These are phyloP conservation scores for Leptonema lineaticorne DNA, from an alignment of 1,140 invertebrate species.

Conservation along the genomic window DNA sequence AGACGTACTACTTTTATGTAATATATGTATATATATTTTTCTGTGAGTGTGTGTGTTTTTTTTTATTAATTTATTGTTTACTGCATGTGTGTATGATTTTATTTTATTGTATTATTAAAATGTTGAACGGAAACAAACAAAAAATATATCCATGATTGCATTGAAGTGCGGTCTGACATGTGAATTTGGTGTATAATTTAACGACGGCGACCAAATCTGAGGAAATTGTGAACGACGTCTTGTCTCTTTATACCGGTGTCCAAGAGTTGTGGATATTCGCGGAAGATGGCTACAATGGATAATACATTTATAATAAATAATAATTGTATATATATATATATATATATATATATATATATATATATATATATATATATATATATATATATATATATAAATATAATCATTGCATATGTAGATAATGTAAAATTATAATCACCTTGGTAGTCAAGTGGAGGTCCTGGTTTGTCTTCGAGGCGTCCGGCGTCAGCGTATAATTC, in stretches of 20 bases:
- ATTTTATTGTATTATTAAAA: too few species aligned
- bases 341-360: too few species aligned
- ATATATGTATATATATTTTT: too few species aligned
- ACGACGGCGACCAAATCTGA: slow-evolving; percentile 72
- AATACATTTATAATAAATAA: too few species aligned
- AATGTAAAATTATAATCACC: slow-evolving; percentile 21
- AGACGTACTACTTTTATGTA: too few species aligned
- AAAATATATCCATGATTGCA: background rate
- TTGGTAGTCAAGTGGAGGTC: slow-evolving; percentile 31
- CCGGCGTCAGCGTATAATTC: slow-evolving; percentile 53
- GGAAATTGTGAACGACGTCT: slow-evolving; percentile 79
- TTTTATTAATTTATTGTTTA: too few species aligned
- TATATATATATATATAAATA: too few species aligned
- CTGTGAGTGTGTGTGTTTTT: too few species aligned
- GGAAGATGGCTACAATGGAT: slow-evolving; percentile 49
- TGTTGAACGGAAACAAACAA: background rate
- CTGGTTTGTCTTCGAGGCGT: slow-evolving; percentile 45
- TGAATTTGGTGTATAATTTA: slow-evolving; percentile 39
- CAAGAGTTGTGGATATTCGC: slow-evolving; percentile 55
- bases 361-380: too few species aligned
- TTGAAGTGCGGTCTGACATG: slow-evolving; percentile 31
- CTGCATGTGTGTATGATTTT: too few species aligned
- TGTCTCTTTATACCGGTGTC: slow-evolving; percentile 72
- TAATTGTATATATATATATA: too few species aligned
- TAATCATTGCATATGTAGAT: too few species aligned